phyloP scores from a whole-genome alignment of 2,888 invertebrate species.

The Zygogramma bicolorata region DNA sequence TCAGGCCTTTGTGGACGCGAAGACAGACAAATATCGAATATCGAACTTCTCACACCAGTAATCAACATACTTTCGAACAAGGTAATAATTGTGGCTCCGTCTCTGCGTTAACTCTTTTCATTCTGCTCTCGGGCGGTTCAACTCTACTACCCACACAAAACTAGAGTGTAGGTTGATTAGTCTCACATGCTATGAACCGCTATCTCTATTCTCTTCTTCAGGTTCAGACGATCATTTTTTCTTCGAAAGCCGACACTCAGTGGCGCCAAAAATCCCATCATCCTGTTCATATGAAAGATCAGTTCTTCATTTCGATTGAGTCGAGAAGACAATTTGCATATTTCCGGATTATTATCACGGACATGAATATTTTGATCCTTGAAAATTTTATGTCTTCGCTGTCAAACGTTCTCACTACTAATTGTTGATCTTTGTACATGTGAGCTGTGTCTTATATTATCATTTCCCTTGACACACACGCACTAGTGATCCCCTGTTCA shows the following conservation, averaged over 20 bases:
- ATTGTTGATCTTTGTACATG: too few species aligned
- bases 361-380: too few species aligned
- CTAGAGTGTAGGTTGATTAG: constrained; percentile 61
- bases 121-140: constrained; percentile 53
- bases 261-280: constrained; percentile 53
- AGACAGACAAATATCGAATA: not conserved
- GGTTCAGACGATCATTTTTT: constrained; percentile 47
- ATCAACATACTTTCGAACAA: constrained; percentile 24
- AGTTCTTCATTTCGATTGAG: constrained; percentile 31
- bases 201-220: constrained; percentile 55
- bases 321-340: constrained; percentile 31
- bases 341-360: too few species aligned
- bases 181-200: constrained; percentile 58
- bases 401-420: too few species aligned
- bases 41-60: not conserved
- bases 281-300: constrained; percentile 38
- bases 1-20: too few species aligned
- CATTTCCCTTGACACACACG: too few species aligned
- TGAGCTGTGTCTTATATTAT: too few species aligned
- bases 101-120: constrained; percentile 31
- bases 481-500: too few species aligned
- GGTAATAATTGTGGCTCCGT: constrained; percentile 11
- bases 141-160: constrained; percentile 58
- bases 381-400: too few species aligned
- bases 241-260: constrained; percentile 49